Evolutionary conservation across 2,888 invertebrate species (phyloP), one percentile per base, ranked within the genome.

Genomic region (Blastobasis adustella): DNA sequence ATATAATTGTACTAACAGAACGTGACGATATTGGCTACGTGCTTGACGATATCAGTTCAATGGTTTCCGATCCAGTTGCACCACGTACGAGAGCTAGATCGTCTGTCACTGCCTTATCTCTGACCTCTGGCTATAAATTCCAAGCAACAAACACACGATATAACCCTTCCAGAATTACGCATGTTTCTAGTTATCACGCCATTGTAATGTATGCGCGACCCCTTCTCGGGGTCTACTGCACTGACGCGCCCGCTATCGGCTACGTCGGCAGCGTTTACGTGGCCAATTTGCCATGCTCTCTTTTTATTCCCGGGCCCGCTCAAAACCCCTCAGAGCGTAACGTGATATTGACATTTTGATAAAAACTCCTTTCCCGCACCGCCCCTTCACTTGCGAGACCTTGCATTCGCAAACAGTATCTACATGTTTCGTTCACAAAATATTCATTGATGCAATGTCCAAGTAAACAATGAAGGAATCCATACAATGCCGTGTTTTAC

Each of bases 191-290:
- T 67, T 72, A 74, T 73, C 75, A 56, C 36, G 59, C 65, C 77
- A 77, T 78, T 76, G 65, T 69, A 55, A 57, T 64, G 69, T 67
- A 69, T 67, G 70, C 63, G 59, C 72, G 74, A 78, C 79, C 77
- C 73, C 59, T 23, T 59, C 63, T 62, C 62, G 63, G 61, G 65
- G 60, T 66, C 65, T 23, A 23, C 23, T 23, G 62, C 57, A 57
- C 53, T 69, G 67, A 71, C 65, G 67, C 70, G 59, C 65, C 54
- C 56, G 36, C 41, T 36, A 43, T 44, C 49, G 46, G 8, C 43
- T 37, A 45, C 45, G 10, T 37, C 37, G 10, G 41, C 39, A 38
- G 7, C 6, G 8, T 23, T 23, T 46, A 38, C 38, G 37, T n/a
- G 10, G 46, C 38, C n/a, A 37, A 37, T n/a, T 37, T 38, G 10